Percentiles rank a stretch among this genome's conserved stretches.
Evolutionary conservation across 2,888 invertebrate genomes (phyloP).

Genomic region (Troglohyphantes excavatus): DNA sequence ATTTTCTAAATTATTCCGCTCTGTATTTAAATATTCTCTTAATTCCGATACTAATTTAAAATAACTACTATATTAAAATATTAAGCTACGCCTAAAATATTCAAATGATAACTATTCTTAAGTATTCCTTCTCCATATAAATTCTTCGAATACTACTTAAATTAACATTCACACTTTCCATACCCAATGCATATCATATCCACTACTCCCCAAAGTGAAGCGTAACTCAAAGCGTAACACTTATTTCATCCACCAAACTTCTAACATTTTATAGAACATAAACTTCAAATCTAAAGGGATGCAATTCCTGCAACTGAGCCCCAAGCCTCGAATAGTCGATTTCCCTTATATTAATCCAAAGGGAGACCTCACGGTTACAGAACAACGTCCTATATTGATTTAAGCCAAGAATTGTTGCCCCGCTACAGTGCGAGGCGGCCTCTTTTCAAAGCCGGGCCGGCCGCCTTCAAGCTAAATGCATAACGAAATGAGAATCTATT

Average conservation of each 20-base stretch:
- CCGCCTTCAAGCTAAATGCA: background rate
- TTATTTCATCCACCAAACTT: background rate
- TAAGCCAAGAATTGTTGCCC: background rate
- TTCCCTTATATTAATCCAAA: constrained; percentile 5
- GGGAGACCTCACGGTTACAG: background rate
- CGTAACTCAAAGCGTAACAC: background rate
- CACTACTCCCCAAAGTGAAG: background rate
- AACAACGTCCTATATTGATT: background rate
- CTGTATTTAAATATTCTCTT: no score
- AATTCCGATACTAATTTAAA: no score
- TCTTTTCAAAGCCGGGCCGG: background rate
- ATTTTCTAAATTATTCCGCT: no score
- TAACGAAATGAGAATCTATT: constrained; percentile 17
- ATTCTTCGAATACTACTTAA: background rate
- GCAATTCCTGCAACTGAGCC: constrained; percentile 15
- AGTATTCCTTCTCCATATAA: background rate
- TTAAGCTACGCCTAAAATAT: background rate
- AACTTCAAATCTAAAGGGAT: constrained; percentile 16
- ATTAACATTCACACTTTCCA: background rate
- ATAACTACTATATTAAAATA: no score
- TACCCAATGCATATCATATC: background rate
- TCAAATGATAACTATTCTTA: background rate
- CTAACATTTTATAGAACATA: background rate
- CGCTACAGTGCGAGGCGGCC: background rate
- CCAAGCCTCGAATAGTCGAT: background rate